Evolutionary conservation across 2,797 vertebrate genomes (phyloP), one percentile per base, ranked within the genome.

Genomic region (Australoheros facetus): DNA sequence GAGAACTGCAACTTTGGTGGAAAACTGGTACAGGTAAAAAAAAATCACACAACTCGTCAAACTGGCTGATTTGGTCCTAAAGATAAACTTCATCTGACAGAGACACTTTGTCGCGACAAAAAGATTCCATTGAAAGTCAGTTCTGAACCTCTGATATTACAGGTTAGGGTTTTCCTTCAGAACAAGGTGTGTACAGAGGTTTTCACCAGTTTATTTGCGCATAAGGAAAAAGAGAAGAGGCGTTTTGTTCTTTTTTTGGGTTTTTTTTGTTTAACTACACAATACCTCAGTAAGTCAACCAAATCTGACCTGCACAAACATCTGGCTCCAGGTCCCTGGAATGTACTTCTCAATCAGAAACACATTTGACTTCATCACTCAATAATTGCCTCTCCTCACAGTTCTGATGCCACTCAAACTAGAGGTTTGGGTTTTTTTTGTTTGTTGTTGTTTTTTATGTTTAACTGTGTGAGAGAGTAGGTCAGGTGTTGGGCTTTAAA

Each of bases 221-320:
- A 64, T 60, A 73, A 69, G 70, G 39, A 54, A 70, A 37, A 83
- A 71, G 80, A 83, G 32, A 70, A 58, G 71, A 81, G 59, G 70
- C 55, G 10, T 57, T 37, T 37, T 37, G 3, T 37, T 12, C 55
- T 10, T 37, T 37, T 9, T 37, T 10, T 9, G 2, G 8, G 60
- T 48, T 28, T 59, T 78, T 57, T 79, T 64, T 3, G 59, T 80
- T 73, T 53, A 60, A 88, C 85, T 84, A 73, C 82, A 79, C 83
- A 80, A 80, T 93, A 94, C 92, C 93, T 95, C 92, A 66, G 62
- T 66, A 66, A 66, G 62, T 66, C 62, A 88, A 87, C 80, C 88
- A 87, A 82, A 89, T 83, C 83, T 84, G 85, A 88, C 78, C 82
- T 75, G 81, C 70, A 73, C 71, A 74, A 74, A 60, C 13, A 23